Evolutionary conservation across 2,113 vertebrate species (phyloP).

Genomic region (Pristiophorus japonicus): DNA sequence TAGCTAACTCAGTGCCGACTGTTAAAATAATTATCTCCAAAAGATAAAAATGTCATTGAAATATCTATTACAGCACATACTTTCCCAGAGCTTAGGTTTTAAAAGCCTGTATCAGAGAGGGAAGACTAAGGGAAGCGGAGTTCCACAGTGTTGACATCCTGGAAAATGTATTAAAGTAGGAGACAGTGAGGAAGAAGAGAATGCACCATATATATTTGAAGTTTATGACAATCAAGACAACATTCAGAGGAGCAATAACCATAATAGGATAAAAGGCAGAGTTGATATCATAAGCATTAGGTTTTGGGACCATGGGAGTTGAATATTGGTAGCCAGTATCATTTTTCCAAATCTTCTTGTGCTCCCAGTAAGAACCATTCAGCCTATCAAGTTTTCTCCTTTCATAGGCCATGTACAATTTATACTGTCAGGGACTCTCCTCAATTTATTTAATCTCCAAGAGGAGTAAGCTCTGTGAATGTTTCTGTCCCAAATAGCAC

Average conservation of each 20-base stretch:
- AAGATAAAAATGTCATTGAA: not conserved
- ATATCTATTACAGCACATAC: not conserved
- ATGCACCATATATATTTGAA: not conserved
- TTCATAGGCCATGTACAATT: not conserved
- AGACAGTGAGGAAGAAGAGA: not conserved
- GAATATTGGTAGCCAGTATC: not conserved
- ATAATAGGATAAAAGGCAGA: not conserved
- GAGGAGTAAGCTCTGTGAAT: not conserved
- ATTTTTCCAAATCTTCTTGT: not conserved
- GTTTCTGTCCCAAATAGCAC: not conserved
- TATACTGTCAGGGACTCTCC: not conserved
- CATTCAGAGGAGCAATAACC: not conserved
- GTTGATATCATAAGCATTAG: not conserved
- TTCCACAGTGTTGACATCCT: not conserved
- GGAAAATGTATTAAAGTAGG: not conserved
- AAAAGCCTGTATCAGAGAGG: not conserved
- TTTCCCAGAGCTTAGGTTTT: not conserved
- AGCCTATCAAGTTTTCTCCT: not conserved
- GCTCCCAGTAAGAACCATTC: not conserved
- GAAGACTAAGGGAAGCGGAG: not conserved
- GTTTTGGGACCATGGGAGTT: not conserved
- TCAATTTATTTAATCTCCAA: not conserved
- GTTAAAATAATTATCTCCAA: not conserved
- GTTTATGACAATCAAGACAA: not conserved
- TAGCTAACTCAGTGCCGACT: not conserved